Evolutionary conservation across 2,888 invertebrate genomes (phyloP).

Genomic region (Drosophila trichaetosa): DNA sequence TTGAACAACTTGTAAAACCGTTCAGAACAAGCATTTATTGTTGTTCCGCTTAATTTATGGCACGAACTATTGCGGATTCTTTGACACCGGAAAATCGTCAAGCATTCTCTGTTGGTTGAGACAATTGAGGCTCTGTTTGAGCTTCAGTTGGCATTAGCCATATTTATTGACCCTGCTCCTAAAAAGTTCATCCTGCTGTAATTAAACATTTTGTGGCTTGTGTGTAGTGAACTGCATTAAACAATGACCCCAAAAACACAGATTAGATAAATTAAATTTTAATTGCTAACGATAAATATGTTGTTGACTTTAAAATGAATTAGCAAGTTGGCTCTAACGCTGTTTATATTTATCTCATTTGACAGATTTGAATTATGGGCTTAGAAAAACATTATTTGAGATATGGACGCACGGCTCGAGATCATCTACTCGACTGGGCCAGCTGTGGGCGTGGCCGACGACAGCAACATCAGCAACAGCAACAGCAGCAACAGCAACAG

Average conservation of each 20-base stretch:
- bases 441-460: slow-evolving; percentile 69
- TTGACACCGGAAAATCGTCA: slow-evolving; percentile 38
- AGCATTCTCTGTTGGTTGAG: slow-evolving; percentile 16
- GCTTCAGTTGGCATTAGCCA: neutral
- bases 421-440: slow-evolving; percentile 89
- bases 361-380: slow-evolving; percentile 86
- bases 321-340: slow-evolving; percentile 31
- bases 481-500: slow-evolving; percentile 35
- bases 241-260: slow-evolving; percentile 47
- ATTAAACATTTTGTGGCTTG: slow-evolving; percentile 20
- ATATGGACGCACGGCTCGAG: slow-evolving; percentile 90
- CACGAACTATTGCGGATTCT: slow-evolving; percentile 53
- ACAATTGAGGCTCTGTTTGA: neutral
- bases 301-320: slow-evolving; percentile 28
- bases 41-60: slow-evolving; percentile 49
- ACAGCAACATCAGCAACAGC: slow-evolving; percentile 46
- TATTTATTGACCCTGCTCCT: slow-evolving; percentile 17
- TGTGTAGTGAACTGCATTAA: slow-evolving; percentile 13
- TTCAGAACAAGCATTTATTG: slow-evolving; percentile 31
- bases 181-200: slow-evolving; percentile 8
- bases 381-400: slow-evolving; percentile 91
- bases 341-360: slow-evolving; percentile 29
- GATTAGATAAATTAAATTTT: slow-evolving; percentile 51
- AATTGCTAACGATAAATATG: slow-evolving; percentile 55
- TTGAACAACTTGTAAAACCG: slow-evolving; percentile 32